Base-by-base conservation (phyloP, 2,113 vertebrate genomes). In the Melanostigma gelatinosum region DNA sequence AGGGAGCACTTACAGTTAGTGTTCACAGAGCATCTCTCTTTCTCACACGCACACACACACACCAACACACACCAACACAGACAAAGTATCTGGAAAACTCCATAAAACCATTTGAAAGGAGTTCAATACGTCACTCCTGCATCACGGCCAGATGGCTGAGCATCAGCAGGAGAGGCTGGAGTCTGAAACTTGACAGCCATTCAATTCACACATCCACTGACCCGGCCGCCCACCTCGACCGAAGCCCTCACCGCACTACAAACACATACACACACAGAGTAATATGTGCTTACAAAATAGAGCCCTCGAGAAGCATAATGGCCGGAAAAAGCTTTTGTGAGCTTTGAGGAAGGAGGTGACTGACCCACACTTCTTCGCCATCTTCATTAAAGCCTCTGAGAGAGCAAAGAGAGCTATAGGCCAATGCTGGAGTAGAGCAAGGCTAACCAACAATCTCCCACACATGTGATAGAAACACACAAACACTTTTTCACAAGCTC, bases 351-450 rank as follows among this genome's bases (percentile, higher is more conserved):
- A 85, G 85, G 65, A 57, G 89, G 84, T 80, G 84, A 63, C 71
- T 87, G 88, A 91, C 89, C 87, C 84, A 85, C 81, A 79, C 85
- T 90, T 86, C 84, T 87, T 88, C 65, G 87, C 85, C 87, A 83
- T 88, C 88, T 89, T 88, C 85, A 90, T 91, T 92, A 89, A 82
- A 91, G 84, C 86, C 79, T 64, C 46, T 9, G 75, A 27, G 71
- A 77, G 83, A 86, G 83, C 73, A 85, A 69, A 72, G 72, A 36
- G 44, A 75, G 83, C 76, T 78, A 72, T 12, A 86, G 86, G 87
- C 87, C 84, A 82, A 67, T 9, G 73, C 77, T 68, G 79, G 60
- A 81, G 79, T 6, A 79, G 66, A 73, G 72, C 67, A 52, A 74
- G 65, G 89, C 87, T 72, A 85, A 81, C 60, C 72, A 63, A 75